These are phyloP conservation scores for Aphis gossypii DNA, from an alignment of 1,140 invertebrate genomes.

Conservation along the genomic window DNA sequence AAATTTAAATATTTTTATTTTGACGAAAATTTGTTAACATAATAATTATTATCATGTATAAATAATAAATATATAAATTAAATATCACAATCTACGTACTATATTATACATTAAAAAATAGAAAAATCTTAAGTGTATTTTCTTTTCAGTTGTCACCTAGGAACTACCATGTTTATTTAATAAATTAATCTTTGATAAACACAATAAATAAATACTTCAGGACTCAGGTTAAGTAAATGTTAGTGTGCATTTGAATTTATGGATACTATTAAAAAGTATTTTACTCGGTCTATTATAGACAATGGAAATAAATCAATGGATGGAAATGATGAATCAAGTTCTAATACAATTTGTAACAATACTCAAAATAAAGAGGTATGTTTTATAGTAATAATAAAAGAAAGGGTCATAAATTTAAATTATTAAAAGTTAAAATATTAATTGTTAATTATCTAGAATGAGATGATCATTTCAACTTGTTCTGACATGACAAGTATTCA, in stretches of 20 bases:
- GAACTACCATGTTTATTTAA: not conserved
- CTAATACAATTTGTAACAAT: not conserved
- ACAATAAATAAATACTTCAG: not conserved
- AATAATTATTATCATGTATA: no score
- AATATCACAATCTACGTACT: no score
- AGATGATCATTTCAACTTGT: not conserved
- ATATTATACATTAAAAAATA: no score
- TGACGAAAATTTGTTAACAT: no score
- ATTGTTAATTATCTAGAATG: not conserved
- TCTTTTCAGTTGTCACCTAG: not conserved
- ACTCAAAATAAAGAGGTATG: not conserved
- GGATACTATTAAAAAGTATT: constrained; percentile 36
- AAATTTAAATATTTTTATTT: no score
- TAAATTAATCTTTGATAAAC: not conserved
- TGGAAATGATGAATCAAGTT: not conserved
- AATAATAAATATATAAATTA: no score
- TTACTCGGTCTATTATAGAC: not conserved
- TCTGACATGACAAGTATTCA: not conserved
- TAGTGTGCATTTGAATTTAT: not conserved
- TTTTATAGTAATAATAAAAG: not conserved
- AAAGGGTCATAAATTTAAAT: not conserved
- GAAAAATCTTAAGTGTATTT: not conserved
- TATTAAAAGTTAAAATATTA: not conserved
- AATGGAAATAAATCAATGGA: not conserved
- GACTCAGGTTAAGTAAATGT: not conserved